These are phyloP conservation scores for Crotalus horridus DNA, from an alignment of 2,113 vertebrate species.

Conservation along the genomic window DNA sequence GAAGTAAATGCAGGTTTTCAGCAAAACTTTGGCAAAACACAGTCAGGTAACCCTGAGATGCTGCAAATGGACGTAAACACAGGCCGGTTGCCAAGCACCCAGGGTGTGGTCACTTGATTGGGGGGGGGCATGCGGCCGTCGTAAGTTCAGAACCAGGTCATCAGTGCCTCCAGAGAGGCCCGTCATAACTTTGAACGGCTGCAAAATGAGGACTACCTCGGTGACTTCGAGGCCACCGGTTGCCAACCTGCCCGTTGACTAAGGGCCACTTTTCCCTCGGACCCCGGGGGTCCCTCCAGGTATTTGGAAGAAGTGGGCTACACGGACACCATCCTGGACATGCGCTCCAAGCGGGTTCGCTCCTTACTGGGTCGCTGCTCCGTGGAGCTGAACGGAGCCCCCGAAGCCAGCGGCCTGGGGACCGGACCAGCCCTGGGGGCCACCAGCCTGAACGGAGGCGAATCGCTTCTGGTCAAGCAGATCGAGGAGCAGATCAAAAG, in stretches of 20 bases:
- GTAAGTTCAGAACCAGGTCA: not conserved
- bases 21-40: not conserved
- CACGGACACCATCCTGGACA: constrained; percentile 88
- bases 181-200: not conserved
- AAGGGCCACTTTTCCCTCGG: not conserved
- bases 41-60: not conserved
- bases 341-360: constrained; percentile 85
- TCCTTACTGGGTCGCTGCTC: constrained; percentile 82
- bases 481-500: constrained; percentile 91
- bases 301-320: constrained; percentile 92
- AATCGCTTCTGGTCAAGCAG: constrained; percentile 82
- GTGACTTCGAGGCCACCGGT: not conserved
- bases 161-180: not conserved
- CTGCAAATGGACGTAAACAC: not conserved
- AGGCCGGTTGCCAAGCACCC: not conserved
- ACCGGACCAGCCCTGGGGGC: constrained; percentile 49
- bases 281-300: constrained; percentile 54
- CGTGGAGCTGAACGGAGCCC: constrained; percentile 77
- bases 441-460: constrained; percentile 57
- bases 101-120: not conserved
- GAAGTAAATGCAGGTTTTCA: not conserved
- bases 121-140: not conserved
- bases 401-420: constrained; percentile 60
- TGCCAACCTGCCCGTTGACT: fast-evolving
- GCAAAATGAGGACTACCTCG: not conserved